Base-by-base conservation (phyloP, 2,113 vertebrate species). In the Pithys albifrons region DNA sequence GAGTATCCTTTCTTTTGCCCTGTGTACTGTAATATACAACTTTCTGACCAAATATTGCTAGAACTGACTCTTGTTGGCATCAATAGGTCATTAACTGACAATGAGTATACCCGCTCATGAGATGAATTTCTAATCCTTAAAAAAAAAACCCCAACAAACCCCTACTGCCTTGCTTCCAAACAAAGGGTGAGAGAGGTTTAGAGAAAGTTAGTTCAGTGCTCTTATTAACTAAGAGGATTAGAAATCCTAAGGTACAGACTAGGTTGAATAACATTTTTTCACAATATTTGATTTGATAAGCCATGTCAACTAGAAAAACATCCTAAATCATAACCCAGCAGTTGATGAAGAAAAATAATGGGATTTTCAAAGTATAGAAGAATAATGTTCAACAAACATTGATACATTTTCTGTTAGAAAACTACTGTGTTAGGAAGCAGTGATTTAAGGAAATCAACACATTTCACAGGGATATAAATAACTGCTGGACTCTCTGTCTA, bases 161-260 rank as follows among this genome's bases (percentile, higher is more conserved):
- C 1, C 19, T 67, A 31, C 85, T 94, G 51, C 71, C 70, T 86
- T 91, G 20, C 74, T 95, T 88, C 57, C 39, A 92, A 83, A 85
- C 7, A 69, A 84, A 86, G 62, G 52, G 37, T 70, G 58, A 79
- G 69, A 82, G 57, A 87, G 49, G 6, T 46, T 95, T 92, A 92
- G 58, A 82, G 73, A 71, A 85, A 82, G 52, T 72, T 91, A 92
- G 39, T 69, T 19, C 43, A 84, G 28, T 49, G 43, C 31, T 49
- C 70, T 95, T 65, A 90, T 93, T 94, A 93, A 49, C 69, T 95
- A 96, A 97, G 58, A 90, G 78, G 86, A 96, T 96, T 96, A 95
- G 64, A 75, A 91, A 91, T 83, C 35, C 89, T 91, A 92, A 65
- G 66, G 51, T 74, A 80, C 70, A 71, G 43, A 51, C 66, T 57